A percentile compares a stretch with the other conserved stretches of the same genome.
These are phyloP conservation scores for Drosophila hamatofila DNA, from an alignment of 2,888 invertebrate species.

Conservation along the genomic window DNA sequence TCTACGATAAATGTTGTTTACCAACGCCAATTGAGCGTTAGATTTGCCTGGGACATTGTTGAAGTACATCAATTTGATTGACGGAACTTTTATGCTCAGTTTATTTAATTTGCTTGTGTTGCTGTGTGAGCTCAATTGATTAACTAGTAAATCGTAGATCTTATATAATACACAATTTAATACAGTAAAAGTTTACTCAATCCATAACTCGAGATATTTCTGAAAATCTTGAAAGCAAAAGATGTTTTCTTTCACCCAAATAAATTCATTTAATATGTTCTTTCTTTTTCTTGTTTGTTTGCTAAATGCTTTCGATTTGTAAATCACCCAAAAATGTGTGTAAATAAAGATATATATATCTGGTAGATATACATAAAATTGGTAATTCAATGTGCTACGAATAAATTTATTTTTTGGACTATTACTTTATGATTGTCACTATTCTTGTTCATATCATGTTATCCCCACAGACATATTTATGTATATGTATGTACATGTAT, in stretches of 20 bases:
- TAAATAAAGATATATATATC: too few relatives aligned
- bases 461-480: too few relatives aligned
- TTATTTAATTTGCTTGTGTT: constrained; percentile 12
- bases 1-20: constrained; percentile 10
- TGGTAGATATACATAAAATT: too few relatives aligned
- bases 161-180: neutral
- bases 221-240: neutral
- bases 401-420: too few relatives aligned
- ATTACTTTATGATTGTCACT: too few relatives aligned
- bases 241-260: neutral
- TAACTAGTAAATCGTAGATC: constrained; percentile 13
- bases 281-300: too few relatives aligned
- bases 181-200: neutral
- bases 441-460: too few relatives aligned
- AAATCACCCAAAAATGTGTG: too few relatives aligned
- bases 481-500: too few relatives aligned
- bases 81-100: constrained; percentile 23
- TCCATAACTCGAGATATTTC: too few relatives aligned
- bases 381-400: too few relatives aligned
- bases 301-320: too few relatives aligned
- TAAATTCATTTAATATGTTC: neutral
- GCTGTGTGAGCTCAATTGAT: constrained; percentile 7
- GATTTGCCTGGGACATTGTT: constrained; percentile 32
- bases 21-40: constrained; percentile 23
- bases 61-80: constrained; percentile 35